Evolutionary conservation across 2,797 vertebrate genomes (phyloP).

Genomic region (Paratrypauchen microcephalus): DNA sequence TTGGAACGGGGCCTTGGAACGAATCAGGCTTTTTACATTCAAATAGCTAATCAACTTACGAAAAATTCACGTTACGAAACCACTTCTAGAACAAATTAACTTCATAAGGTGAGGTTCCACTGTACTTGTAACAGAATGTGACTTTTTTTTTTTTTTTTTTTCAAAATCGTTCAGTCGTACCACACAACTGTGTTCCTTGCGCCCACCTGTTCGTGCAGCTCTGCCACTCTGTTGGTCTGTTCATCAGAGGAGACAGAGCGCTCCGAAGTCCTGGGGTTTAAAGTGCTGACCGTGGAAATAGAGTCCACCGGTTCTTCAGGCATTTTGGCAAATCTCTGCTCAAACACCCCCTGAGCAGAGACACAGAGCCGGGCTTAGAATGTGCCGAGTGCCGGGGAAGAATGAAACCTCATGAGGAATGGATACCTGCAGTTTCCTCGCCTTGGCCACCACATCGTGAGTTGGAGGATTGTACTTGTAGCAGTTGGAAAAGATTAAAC

Average conservation of each 20-base stretch:
- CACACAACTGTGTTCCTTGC: constrained; percentile 12
- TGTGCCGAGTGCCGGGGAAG: background rate
- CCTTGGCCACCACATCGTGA: constrained; percentile 88
- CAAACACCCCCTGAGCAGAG: constrained; percentile 86
- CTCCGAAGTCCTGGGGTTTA: constrained; percentile 79
- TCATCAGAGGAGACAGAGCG: constrained; percentile 85
- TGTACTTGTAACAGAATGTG: too few relatives aligned
- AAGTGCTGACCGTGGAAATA: constrained; percentile 39
- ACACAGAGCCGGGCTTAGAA: background rate
- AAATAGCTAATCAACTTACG: too few relatives aligned
- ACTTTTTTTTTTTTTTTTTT: too few relatives aligned
- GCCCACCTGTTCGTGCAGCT: constrained; percentile 89
- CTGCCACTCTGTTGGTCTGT: constrained; percentile 78
- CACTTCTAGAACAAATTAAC: too few relatives aligned
- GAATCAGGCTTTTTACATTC: too few relatives aligned
- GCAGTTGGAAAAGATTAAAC: constrained; percentile 98
- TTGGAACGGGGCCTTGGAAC: too few relatives aligned
- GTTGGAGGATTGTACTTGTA: constrained; percentile 97
- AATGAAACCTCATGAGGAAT: too few relatives aligned
- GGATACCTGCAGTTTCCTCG: constrained; percentile 88
- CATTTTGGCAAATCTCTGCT: constrained; percentile 94
- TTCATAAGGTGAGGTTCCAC: too few relatives aligned
- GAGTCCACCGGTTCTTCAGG: constrained; percentile 84
- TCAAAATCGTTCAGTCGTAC: too few relatives aligned
- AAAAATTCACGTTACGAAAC: too few relatives aligned